Conservation (phyloP, 2,888 invertebrate genomes). For the Cephonodes hylas region DNA sequence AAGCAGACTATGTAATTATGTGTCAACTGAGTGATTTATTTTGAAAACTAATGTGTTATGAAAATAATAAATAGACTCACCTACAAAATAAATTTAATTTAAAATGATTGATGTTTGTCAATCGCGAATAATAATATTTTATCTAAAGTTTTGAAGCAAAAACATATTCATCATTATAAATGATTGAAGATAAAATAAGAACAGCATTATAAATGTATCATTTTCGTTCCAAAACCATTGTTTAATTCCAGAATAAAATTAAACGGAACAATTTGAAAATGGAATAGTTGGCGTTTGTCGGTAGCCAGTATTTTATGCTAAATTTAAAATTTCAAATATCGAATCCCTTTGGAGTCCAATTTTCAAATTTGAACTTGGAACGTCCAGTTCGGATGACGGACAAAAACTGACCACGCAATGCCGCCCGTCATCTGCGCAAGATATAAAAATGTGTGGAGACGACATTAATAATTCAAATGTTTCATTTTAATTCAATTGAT, state of each 20-base stretch:
- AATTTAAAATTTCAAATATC: constrained; percentile 76
- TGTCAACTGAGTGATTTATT: no score
- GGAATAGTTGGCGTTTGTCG: constrained; percentile 36
- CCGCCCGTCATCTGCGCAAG: constrained; percentile 69
- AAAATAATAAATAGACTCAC: no score
- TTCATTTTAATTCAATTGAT: constrained; percentile 10
- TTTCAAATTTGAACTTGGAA: constrained; percentile 81
- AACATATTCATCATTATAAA: constrained; percentile 1
- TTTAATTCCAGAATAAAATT: constrained; percentile 16
- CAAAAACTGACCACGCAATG: constrained; percentile 78
- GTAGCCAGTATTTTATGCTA: constrained; percentile 59
- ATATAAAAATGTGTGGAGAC: constrained; percentile 45
- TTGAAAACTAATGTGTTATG: no score
- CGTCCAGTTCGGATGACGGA: constrained; percentile 77
- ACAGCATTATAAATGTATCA: constrained; percentile 11
- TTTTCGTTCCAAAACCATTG: constrained; percentile 7
- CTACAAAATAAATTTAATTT: no score
- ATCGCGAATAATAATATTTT: neutral
- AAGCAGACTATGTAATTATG: no score
- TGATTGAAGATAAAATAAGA: constrained; percentile 4
- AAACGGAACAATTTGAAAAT: constrained; percentile 22
- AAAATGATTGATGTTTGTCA: neutral
- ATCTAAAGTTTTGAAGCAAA: neutral
- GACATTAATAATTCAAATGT: constrained; percentile 18
- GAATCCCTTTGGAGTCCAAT: constrained; percentile 72